Evolutionary conservation across 2,888 invertebrate species (phyloP).

Genomic region (Eristalis intricaria): DNA sequence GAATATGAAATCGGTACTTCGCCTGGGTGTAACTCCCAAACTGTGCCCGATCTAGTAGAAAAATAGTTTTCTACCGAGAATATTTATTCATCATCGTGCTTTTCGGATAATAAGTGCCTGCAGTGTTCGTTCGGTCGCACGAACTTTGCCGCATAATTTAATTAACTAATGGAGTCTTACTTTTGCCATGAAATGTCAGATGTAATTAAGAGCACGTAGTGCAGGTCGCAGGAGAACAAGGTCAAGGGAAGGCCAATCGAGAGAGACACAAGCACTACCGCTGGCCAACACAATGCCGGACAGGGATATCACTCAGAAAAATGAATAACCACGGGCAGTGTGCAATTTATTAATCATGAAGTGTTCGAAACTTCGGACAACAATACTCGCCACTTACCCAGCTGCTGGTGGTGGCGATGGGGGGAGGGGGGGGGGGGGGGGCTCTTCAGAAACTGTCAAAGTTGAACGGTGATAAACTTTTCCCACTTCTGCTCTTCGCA

Average conservation of each 20-base stretch:
- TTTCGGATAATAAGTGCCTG: slow-evolving; percentile 14
- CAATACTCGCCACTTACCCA: not conserved
- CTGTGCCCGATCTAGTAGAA: not conserved
- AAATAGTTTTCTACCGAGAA: slow-evolving; percentile 3
- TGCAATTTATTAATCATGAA: slow-evolving; percentile 8
- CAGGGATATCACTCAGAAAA: not conserved
- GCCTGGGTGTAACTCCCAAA: not conserved
- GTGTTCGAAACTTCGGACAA: not conserved
- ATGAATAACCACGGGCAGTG: not conserved
- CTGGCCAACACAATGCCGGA: not conserved
- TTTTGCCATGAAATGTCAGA: slow-evolving; percentile 25
- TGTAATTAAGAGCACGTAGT: slow-evolving; percentile 26
- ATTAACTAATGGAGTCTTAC: slow-evolving; percentile 45
- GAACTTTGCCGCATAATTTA: slow-evolving; percentile 27
- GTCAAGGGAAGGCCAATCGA: not conserved
- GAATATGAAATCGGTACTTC: slow-evolving; percentile 9
- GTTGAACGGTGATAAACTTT: slow-evolving; percentile 17
- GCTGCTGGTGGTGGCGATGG: not conserved
- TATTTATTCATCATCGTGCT: slow-evolving; percentile 51
- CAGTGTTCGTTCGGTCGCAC: not conserved
- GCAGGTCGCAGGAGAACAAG: not conserved
- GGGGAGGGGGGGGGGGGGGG: too few relatives aligned
- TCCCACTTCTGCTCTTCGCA: not conserved
- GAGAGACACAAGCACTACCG: not conserved
- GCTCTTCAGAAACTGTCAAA: slow-evolving; percentile 14